Base-by-base conservation (phyloP, 2,113 vertebrate species). In the Thomomys bottae region DNA sequence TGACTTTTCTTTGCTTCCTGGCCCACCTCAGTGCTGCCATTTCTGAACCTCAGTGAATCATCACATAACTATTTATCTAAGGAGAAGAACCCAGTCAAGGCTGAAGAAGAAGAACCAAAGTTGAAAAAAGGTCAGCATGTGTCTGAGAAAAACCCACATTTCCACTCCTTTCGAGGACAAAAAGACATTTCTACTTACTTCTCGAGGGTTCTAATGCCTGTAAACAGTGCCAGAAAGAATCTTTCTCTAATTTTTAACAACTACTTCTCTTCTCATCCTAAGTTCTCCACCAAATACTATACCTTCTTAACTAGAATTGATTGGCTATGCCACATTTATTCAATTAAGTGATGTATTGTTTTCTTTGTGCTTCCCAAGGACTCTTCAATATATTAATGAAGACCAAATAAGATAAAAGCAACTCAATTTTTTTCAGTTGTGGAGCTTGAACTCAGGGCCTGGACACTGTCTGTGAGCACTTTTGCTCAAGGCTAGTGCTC, bases 41-140 rank as follows among this genome's bases (percentile, higher is more conserved):
- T 42, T 42, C 84, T 82, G 79, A 91, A 91, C 9, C 28, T 70
- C 79, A 64, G 28, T 57, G 40, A 94, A 84, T 83, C 15, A 54
- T 68, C 36, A 28, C 11, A 12, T 67, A 88, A 91, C 28, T 75
- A 82, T 91, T 94, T 84, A 89, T 91, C 77, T 91, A 76, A 90
- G 45, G 57, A 75, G 23, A 70, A 78, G 77, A 85, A 84, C 66
- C 78, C 89, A 42, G 26, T 89, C 34, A 81, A 87, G 59, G 88
- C 26, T 81, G 38, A 92, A 54, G 63, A 92, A 54, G 63, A 59
- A 89, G n/a, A 36, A 79, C 45, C 75, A 89, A 61, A 59, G 73
- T n/a, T 85, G 63, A 88, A 72, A 94, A 54, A 36, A 73, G 67
- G n/a, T 38, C 78, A 70, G 23, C 36, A n/a, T 0, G 28, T 63